Percentiles rank a stretch among this genome's conserved stretches.
phyloP scores from a whole-genome alignment of 1,140 invertebrate species.

The Calliphora vicina region DNA sequence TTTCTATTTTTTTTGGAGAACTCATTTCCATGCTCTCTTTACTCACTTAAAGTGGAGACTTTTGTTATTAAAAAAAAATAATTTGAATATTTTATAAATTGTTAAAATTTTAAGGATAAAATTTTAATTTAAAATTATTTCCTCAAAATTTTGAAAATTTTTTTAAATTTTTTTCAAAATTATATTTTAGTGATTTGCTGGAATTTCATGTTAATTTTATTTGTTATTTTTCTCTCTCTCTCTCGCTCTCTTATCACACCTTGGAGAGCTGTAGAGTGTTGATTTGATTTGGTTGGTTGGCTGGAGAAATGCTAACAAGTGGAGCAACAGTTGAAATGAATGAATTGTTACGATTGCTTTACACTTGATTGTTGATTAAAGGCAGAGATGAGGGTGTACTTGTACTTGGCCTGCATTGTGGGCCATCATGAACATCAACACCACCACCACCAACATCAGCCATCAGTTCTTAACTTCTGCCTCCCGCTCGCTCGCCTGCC shows the following conservation, averaged over 20 bases:
- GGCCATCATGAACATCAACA: not conserved
- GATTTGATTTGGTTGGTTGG: not conserved
- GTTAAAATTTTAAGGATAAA: no score
- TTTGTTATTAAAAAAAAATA: not conserved
- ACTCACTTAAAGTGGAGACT: not conserved
- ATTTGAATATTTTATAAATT: no score
- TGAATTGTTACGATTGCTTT: constrained; percentile 17
- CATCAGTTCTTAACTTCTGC: no score
- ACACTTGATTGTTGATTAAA: constrained; percentile 15
- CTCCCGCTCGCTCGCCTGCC: not conserved
- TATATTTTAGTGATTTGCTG: not conserved
- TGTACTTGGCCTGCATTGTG: constrained; percentile 12
- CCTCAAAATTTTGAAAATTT: not conserved
- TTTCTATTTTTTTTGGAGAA: constrained; percentile 29
- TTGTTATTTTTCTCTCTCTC: not conserved
- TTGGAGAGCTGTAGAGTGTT: not conserved
- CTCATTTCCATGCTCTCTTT: not conserved
- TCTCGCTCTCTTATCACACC: not conserved
- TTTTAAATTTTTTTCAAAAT: no score
- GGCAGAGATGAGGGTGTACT: not conserved
- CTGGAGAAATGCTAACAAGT: constrained; percentile 38
- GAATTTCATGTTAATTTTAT: not conserved
- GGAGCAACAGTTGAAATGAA: constrained; percentile 39
- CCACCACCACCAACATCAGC: not conserved
- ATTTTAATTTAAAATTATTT: no score